A percentile compares a stretch with the other conserved stretches of the same genome.
Evolutionary conservation across 2,888 invertebrate genomes (phyloP).

Genomic region (Congeria kusceri): DNA sequence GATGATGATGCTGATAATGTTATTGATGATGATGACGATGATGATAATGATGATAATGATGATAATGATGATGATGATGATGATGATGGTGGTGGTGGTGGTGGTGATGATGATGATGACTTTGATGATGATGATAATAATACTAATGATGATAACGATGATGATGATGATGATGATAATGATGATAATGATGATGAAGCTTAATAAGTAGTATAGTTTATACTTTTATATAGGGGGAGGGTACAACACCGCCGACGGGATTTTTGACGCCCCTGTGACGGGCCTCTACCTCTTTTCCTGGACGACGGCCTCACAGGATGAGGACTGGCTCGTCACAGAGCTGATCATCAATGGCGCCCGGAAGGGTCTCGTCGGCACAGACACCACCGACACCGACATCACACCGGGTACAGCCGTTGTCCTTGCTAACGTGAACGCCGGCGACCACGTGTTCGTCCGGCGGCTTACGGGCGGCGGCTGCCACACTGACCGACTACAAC

Average conservation of each 20-base stretch:
- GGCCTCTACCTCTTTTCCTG: constrained; percentile 23
- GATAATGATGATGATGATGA: constrained; percentile 21
- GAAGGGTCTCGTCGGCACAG: constrained; percentile 10
- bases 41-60: constrained; percentile 19
- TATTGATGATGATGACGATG: constrained; percentile 24
- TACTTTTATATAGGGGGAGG: constrained; percentile 16
- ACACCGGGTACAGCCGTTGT: constrained; percentile 3
- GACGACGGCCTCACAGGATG: constrained; percentile 8
- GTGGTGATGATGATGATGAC: background rate
- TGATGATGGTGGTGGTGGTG: constrained; percentile 6
- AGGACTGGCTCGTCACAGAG: constrained; percentile 16
- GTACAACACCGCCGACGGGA: constrained; percentile 15
- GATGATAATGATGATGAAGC: constrained; percentile 7
- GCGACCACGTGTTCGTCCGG: constrained; percentile 30
- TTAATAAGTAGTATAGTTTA: too few relatives aligned
- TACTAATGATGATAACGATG: too few relatives aligned
- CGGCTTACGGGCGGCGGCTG: constrained; percentile 7
- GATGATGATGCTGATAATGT: constrained; percentile 21
- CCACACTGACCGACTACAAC: background rate
- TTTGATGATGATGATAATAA: too few relatives aligned
- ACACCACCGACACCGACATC: constrained; percentile 5
- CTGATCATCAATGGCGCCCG: constrained; percentile 6
- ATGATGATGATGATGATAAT: constrained; percentile 11
- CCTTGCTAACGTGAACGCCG: constrained; percentile 13
- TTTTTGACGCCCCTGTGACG: constrained; percentile 16